Evolutionary conservation across 2,797 vertebrate species (phyloP).

Genomic region (Sphaeramia orbicularis): DNA sequence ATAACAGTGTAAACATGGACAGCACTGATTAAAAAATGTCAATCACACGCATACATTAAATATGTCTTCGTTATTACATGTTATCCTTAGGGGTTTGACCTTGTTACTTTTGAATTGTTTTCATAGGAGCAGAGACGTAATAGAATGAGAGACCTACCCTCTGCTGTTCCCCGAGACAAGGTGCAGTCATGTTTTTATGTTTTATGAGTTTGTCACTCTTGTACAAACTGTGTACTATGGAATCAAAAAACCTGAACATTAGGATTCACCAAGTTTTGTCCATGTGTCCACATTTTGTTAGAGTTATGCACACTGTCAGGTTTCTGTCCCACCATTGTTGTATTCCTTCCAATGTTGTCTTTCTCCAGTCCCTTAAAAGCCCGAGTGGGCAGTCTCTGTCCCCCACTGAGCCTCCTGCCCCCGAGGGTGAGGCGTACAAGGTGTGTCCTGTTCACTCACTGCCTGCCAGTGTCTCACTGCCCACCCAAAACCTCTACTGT

Average conservation of each 20-base stretch:
- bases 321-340: constrained; percentile 36
- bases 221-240: too few species aligned
- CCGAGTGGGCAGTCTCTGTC: constrained; percentile 90
- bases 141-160: constrained; percentile 92
- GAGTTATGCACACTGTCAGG: constrained; percentile 1
- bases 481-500: neutral
- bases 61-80: too few species aligned
- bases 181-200: constrained; percentile 66
- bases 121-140: constrained; percentile 94
- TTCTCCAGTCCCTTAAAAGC: constrained; percentile 92
- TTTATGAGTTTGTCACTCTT: too few species aligned
- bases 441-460: constrained; percentile 85
- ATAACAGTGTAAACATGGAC: too few species aligned
- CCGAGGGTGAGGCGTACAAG: constrained; percentile 91
- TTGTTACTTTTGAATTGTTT: constrained; percentile 4
- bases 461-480: constrained; percentile 67
- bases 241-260: too few species aligned
- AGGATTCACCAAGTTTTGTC: too few species aligned
- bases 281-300: too few species aligned
- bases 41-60: too few species aligned
- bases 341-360: constrained; percentile 51
- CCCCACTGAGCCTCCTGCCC: constrained; percentile 87
- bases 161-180: constrained; percentile 92
- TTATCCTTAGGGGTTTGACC: neutral
- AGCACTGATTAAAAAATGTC: too few species aligned